These are phyloP conservation scores for Urocyon cinereoargenteus DNA, from an alignment of 2,797 vertebrate genomes.

Conservation along the genomic window DNA sequence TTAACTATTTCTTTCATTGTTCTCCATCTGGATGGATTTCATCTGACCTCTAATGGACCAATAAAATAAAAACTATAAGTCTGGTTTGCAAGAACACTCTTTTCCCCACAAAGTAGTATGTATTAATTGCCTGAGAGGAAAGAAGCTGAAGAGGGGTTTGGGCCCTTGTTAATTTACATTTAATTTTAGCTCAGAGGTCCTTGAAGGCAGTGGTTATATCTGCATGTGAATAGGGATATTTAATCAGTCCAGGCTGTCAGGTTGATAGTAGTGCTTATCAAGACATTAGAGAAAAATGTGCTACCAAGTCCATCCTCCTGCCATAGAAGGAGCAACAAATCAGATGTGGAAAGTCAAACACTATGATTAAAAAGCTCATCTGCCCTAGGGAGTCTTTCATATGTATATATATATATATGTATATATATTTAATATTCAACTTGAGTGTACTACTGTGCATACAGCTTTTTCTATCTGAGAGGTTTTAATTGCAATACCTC, in stretches of 20 bases:
- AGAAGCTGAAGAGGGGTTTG: conserved; percentile 47
- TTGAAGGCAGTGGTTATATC: conserved; percentile 74
- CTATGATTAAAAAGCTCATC: conserved; percentile 81
- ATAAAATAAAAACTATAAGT: conserved; percentile 30
- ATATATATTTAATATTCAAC: conserved; percentile 73
- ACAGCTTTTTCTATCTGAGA: conserved; percentile 60
- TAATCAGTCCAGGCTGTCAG: conserved; percentile 80
- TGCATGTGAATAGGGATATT: conserved; percentile 77
- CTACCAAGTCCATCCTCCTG: conserved; percentile 74
- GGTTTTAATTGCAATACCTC: conserved; percentile 66
- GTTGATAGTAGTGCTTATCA: conserved; percentile 81
- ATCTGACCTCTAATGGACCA: background rate
- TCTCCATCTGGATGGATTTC: background rate
- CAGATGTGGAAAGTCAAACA: conserved; percentile 78
- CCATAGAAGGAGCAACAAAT: conserved; percentile 77
- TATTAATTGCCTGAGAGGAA: conserved; percentile 41
- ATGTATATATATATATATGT: conserved; percentile 63
- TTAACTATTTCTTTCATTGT: background rate
- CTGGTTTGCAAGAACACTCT: background rate
- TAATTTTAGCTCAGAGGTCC: conserved; percentile 80
- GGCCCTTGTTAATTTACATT: conserved; percentile 78
- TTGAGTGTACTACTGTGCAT: conserved; percentile 51
- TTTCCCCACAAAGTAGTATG: background rate
- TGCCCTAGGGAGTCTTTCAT: conserved; percentile 75
- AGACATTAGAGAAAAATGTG: conserved; percentile 80